Evolutionary conservation across 2,888 invertebrate species (phyloP).

Genomic region (Glyphotaelius pellucidus): DNA sequence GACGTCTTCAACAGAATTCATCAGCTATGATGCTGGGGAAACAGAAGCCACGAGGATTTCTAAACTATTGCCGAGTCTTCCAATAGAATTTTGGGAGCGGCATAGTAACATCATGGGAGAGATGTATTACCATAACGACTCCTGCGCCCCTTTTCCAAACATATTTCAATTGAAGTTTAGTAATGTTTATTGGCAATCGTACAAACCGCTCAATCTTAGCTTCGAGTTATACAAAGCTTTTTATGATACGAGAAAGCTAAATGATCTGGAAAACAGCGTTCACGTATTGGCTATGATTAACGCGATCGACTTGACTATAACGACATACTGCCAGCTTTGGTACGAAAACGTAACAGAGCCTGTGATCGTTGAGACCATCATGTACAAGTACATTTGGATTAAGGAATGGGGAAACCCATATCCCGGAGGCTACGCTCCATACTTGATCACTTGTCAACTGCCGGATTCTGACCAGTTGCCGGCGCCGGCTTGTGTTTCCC

Average conservation of each 20-base stretch:
- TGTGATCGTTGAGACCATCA: slow-evolving; percentile 87
- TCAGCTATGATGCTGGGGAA: not conserved
- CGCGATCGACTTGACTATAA: slow-evolving; percentile 88
- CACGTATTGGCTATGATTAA: slow-evolving; percentile 93
- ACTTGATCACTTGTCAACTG: slow-evolving; percentile 91
- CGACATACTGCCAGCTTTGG: slow-evolving; percentile 93
- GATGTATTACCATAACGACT: slow-evolving; percentile 25
- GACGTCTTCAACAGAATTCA: not conserved
- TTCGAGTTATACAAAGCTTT: slow-evolving; percentile 71
- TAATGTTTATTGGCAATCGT: slow-evolving; percentile 48
- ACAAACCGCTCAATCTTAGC: not conserved
- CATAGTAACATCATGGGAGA: not conserved
- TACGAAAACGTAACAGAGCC: slow-evolving; percentile 90
- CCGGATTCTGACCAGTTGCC: slow-evolving; percentile 88
- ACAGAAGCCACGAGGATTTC: not conserved
- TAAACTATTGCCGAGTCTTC: slow-evolving; percentile 29
- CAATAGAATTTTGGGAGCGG: slow-evolving; percentile 28
- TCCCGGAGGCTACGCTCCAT: slow-evolving; percentile 93
- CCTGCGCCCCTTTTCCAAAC: slow-evolving; percentile 42
- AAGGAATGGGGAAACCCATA: slow-evolving; percentile 96
- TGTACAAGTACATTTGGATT: slow-evolving; percentile 96
- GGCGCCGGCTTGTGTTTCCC: slow-evolving; percentile 86
- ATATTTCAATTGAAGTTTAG: slow-evolving; percentile 28
- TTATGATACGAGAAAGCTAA: slow-evolving; percentile 83
- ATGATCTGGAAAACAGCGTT: slow-evolving; percentile 88